Conservation (phyloP, 2,113 vertebrate species). For the Pseudorhombus dupliciocellatus region DNA sequence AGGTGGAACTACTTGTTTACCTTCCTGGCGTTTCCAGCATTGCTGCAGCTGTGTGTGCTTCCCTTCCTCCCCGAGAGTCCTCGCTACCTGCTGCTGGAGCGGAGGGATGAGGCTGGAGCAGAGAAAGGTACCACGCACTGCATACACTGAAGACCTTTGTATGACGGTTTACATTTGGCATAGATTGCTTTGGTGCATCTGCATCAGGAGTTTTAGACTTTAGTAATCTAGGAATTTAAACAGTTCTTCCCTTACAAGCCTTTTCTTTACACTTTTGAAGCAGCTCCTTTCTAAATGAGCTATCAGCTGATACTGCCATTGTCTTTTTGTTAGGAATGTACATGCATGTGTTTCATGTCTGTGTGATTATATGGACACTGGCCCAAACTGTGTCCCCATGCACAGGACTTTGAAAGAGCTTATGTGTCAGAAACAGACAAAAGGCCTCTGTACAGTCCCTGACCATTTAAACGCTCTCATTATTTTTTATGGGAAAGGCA, state of each 20-base stretch:
- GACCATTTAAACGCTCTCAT: background rate
- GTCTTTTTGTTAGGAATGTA: no score
- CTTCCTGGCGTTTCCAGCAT: constrained; percentile 83
- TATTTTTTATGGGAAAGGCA: background rate
- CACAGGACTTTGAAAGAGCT: no score
- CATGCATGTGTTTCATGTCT: no score
- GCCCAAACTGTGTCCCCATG: background rate
- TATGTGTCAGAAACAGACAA: background rate
- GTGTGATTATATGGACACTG: background rate
- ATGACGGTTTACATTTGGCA: no score
- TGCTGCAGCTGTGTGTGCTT: constrained; percentile 86
- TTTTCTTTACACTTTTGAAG: no score
- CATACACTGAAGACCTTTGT: no score
- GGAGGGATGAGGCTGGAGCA: constrained; percentile 82
- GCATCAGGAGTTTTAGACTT: no score
- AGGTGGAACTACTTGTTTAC: constrained; percentile 90
- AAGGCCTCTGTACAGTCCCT: background rate
- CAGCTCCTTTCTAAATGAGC: no score
- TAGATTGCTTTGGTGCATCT: no score
- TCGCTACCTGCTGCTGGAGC: constrained; percentile 91
- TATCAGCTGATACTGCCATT: no score
- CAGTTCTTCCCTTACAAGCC: no score
- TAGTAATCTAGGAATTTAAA: no score
- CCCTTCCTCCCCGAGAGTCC: constrained; percentile 95
- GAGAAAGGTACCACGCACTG: constrained; percentile 83